Percentiles rank a stretch among this genome's conserved stretches.
These are phyloP conservation scores for Trachops cirrhosus DNA, from an alignment of 2,797 vertebrate genomes.

Conservation along the genomic window DNA sequence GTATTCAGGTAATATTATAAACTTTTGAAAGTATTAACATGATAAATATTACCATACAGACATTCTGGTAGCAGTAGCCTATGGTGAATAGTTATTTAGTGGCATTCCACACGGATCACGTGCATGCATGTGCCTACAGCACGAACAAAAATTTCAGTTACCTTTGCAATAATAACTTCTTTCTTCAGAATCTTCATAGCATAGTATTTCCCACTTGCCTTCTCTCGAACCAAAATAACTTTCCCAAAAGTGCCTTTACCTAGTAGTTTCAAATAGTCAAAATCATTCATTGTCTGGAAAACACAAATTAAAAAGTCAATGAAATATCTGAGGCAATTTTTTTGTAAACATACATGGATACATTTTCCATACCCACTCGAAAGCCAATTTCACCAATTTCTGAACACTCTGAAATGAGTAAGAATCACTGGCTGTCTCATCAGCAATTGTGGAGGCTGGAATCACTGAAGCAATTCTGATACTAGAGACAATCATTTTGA, in stretches of 20 bases:
- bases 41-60: not conserved
- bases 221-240: slow-evolving; percentile 98
- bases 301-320: slow-evolving; percentile 57
- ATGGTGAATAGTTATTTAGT: not conserved
- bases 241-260: slow-evolving; percentile 99
- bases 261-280: slow-evolving; percentile 98
- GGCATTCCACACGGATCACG: not conserved
- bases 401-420: not conserved
- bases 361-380: not conserved
- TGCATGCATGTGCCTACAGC: not conserved
- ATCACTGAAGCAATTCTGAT: not conserved
- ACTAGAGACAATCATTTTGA: not conserved
- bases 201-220: slow-evolving; percentile 98
- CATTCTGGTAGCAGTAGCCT: not conserved
- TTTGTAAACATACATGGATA: not conserved
- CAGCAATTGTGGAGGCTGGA: not conserved
- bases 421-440: not conserved
- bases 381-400: not conserved
- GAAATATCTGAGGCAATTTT: not conserved
- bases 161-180: slow-evolving; percentile 99
- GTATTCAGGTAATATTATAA: not conserved
- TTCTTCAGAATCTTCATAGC: slow-evolving; percentile 99
- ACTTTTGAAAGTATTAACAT: not conserved
- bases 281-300: slow-evolving; percentile 97
- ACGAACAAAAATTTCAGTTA: slow-evolving; percentile 71